Evolutionary conservation across 1,140 invertebrate genomes (phyloP).

Genomic region (Octopus bimaculoides): DNA sequence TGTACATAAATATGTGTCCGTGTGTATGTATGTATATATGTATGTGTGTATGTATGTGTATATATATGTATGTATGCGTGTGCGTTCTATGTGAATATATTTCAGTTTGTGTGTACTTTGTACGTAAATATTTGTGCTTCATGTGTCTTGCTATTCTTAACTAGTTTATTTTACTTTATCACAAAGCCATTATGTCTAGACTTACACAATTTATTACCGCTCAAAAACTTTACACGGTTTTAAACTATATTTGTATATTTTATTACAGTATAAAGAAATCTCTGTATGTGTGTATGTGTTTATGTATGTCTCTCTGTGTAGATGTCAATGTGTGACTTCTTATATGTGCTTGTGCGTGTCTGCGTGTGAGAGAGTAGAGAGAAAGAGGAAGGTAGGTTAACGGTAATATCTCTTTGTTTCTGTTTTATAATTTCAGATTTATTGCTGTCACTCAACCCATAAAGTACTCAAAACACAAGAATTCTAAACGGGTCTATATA

Average conservation of each 20-base stretch:
- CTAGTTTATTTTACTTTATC: no score
- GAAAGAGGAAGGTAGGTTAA: no score
- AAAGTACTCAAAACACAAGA: constrained; percentile 98
- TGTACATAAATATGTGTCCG: no score
- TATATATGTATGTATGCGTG: not conserved
- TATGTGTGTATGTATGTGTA: not conserved
- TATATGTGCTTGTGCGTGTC: not conserved
- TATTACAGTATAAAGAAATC: not conserved
- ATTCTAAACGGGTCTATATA: constrained; percentile 88
- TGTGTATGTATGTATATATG: not conserved
- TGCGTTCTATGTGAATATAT: not conserved
- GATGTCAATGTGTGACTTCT: not conserved
- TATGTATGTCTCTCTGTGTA: not conserved
- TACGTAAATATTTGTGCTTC: no score
- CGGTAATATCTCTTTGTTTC: constrained; percentile 11
- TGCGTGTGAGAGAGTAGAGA: not conserved
- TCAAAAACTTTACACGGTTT: no score
- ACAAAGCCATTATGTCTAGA: no score
- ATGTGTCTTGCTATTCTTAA: no score
- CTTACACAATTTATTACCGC: no score
- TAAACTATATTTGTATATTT: no score
- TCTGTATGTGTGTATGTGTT: not conserved
- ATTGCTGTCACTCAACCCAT: constrained; percentile 98
- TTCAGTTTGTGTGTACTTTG: no score
- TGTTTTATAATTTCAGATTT: constrained; percentile 71